Conservation (phyloP, 2,113 vertebrate genomes). For the Macquaria australasica region DNA sequence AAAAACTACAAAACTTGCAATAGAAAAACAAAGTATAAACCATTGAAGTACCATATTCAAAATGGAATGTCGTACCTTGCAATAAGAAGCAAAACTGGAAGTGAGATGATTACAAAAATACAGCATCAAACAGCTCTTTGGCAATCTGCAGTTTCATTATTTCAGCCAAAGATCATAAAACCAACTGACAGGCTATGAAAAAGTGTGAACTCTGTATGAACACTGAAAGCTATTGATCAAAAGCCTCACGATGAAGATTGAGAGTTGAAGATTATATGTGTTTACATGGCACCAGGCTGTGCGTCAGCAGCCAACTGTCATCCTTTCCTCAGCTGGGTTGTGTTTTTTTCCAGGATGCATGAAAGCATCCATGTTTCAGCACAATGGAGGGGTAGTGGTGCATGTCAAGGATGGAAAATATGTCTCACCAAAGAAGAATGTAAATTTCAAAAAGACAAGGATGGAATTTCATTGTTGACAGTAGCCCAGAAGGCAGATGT, state of each 20-base stretch:
- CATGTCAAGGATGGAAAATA: slow-evolving; percentile 60
- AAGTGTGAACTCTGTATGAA: slow-evolving; percentile 23
- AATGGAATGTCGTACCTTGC: slow-evolving; percentile 67
- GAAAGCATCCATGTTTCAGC: slow-evolving; percentile 43
- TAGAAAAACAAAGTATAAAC: slow-evolving; percentile 49
- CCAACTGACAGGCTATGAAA: slow-evolving; percentile 14
- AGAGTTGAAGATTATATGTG: slow-evolving; percentile 13
- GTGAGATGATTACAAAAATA: slow-evolving; percentile 73
- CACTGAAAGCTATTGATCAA: slow-evolving; percentile 42
- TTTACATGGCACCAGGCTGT: slow-evolving; percentile 44
- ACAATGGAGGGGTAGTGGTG: slow-evolving; percentile 14
- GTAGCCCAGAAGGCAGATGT: slow-evolving; percentile 50
- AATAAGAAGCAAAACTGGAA: slow-evolving; percentile 43
- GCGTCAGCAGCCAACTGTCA: slow-evolving; percentile 48
- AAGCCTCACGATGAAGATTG: not conserved
- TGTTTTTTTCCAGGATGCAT: slow-evolving; percentile 12
- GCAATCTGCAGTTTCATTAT: slow-evolving; percentile 15
- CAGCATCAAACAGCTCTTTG: slow-evolving; percentile 54
- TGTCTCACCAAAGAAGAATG: slow-evolving; percentile 61
- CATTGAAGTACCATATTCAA: slow-evolving; percentile 53
- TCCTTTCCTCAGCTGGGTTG: slow-evolving; percentile 17
- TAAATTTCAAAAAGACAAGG: slow-evolving; percentile 53
- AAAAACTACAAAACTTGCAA: slow-evolving; percentile 76
- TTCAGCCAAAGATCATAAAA: slow-evolving; percentile 48
- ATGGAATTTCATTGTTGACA: slow-evolving; percentile 50